Evolutionary conservation across 2,113 vertebrate genomes (phyloP), one percentile per base, ranked within the genome.

Genomic region (Anser brachyrhynchus): DNA sequence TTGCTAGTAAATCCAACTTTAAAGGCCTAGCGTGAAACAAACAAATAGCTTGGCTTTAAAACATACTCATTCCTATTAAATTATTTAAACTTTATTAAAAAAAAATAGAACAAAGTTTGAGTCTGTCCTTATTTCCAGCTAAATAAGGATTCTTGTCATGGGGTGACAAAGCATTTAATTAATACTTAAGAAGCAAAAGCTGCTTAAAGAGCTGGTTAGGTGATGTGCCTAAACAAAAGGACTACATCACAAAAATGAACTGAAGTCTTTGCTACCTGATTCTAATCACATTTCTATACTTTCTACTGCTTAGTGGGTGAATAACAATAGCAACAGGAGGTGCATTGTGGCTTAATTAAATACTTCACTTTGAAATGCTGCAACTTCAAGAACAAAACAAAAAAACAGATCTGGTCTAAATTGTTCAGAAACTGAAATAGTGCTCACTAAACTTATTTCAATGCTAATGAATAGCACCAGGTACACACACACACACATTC

Each of bases 31-130:
- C 87, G 84, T 97, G 94, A 80, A 97, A 94, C 71, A 95, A 95
- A 97, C 55, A 82, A 95, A 89, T 73, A 78, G 66, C 87, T 94
- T 95, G 90, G 85, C 90, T 97, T 97, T 97, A 92, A 95, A 96
- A 89, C 83, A 54, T 95, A 88, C 58, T 96, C 91, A 64, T 95
- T 95, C 82, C 91, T 97, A 97, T 94, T 88, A 92, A 94, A 92
- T 41, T 96, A 97, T 95, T 98, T 97, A 95, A 97, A 95, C 88
- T 95, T 96, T 97, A 97, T 96, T 94, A 96, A 97, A 96, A 97
- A 95, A 51, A 98, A 97, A 91, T 87, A 77, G 93, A 97, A 49
- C 52, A 78, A 93, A 92, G 43, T 64, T 84, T 89, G 91, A 92
- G 77, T 97, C 93, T 97, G 95, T 97, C 93, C 94, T 97, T 95